Evolutionary conservation across 1,140 invertebrate species (phyloP).

Genomic region (Dolichoris vasculosae): DNA sequence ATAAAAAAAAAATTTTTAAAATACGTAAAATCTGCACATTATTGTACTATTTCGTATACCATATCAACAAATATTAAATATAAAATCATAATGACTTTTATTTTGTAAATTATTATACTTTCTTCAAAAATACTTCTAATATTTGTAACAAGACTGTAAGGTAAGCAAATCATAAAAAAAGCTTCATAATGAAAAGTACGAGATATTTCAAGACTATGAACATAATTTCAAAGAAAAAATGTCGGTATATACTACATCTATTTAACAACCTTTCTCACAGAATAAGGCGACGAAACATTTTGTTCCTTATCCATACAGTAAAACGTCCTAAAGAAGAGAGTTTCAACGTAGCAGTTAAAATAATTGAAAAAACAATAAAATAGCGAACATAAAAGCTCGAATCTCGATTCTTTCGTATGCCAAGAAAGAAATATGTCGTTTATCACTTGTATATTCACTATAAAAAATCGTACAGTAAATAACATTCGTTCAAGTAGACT

Average conservation of each 20-base stretch:
- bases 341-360: constrained; percentile 11
- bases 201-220: not conserved
- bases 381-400: constrained; percentile 33
- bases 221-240: not conserved
- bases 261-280: not conserved
- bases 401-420: not conserved
- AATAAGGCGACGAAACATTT: constrained; percentile 18
- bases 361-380: constrained; percentile 35
- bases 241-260: not conserved
- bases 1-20: too few species aligned
- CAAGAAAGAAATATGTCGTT: not conserved
- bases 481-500: not conserved
- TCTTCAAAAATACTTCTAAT: too few species aligned
- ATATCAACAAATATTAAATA: too few species aligned
- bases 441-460: not conserved
- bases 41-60: too few species aligned
- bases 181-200: not conserved
- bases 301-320: not conserved
- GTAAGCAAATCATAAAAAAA: not conserved
- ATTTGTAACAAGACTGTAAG: too few species aligned
- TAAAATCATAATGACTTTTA: too few species aligned
- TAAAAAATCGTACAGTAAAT: not conserved
- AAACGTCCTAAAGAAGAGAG: not conserved
- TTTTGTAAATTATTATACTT: too few species aligned
- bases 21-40: too few species aligned